Conservation (phyloP, 2,888 invertebrate species). For the Apomyelois bistriatella region DNA sequence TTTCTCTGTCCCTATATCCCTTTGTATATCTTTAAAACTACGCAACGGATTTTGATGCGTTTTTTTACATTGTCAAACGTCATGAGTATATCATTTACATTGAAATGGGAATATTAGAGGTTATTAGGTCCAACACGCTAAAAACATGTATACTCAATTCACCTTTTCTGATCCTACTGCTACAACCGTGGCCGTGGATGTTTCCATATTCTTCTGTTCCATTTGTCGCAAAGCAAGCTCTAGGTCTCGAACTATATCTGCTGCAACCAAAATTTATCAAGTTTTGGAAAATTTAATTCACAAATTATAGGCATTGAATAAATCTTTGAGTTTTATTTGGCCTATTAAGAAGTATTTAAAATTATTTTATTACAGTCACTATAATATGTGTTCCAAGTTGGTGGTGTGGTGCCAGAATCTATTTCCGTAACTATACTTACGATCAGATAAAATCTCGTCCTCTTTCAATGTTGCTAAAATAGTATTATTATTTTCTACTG, state of each 20-base stretch:
- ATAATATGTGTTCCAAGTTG: not conserved
- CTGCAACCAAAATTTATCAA: constrained; percentile 27
- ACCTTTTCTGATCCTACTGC: constrained; percentile 38
- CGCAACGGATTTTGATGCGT: too few species aligned
- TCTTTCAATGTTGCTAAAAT: constrained; percentile 19
- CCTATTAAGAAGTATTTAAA: too few species aligned
- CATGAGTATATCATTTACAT: too few species aligned
- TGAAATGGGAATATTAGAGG: too few species aligned
- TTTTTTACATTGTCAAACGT: too few species aligned
- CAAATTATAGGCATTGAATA: too few species aligned
- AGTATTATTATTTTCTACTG: not conserved
- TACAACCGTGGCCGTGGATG: constrained; percentile 12
- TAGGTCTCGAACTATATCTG: constrained; percentile 54
- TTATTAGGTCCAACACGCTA: not conserved
- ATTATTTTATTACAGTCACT: not conserved
- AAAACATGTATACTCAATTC: not conserved
- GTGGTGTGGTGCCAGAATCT: constrained; percentile 5
- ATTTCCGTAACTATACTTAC: constrained; percentile 44
- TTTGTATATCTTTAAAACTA: too few species aligned
- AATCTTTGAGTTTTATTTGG: too few species aligned
- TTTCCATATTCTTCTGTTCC: constrained; percentile 40
- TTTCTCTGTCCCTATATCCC: too few species aligned
- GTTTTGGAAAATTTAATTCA: too few species aligned
- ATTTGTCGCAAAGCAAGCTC: constrained; percentile 55
- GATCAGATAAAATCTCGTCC: constrained; percentile 54